Base-by-base conservation (phyloP, 2,113 vertebrate species). In the Lepisosteus oculatus region DNA sequence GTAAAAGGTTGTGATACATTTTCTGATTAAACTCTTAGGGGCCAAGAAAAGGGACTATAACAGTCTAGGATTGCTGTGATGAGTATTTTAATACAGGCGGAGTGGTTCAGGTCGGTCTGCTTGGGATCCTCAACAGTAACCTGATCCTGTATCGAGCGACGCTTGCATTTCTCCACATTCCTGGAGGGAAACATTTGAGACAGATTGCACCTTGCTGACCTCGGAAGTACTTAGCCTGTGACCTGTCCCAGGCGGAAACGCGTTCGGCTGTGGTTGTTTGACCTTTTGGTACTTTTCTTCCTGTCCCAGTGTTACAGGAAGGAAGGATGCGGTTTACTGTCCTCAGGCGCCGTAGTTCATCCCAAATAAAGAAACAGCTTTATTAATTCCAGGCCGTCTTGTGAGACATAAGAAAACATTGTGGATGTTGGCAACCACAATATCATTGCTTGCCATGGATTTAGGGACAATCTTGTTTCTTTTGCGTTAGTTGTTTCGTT, bases 271-370 rank as follows among this genome's bases (percentile, higher is more conserved):
- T 61, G 79, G 85, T 88, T 85, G 79, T 74, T 44, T 87, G 90
- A 92, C 90, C 92, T 85, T 80, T 0, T 56, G 4, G 68, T 66
- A n/a, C 51, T 83, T 81, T 82, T 82, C 87, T 88, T 91, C 92
- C 90, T 90, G 88, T 85, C 72, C 85, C 77, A 43, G 69, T 74
- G 89, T 88, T 79, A 76, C 89, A 89, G 93, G 88, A 84, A 95
- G 93, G 93, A 94, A 94, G 93, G 93, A 95, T 94, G 93, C 85
- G 87, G 94, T 90, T 81, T 91, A 78, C 72, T 86, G 86, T 94
- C 93, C 92, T 87, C 79, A 80, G 90, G 92, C 90, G 74, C 80
- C 81, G 7, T 83, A 78, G 81, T 86, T 84, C 80, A 81, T 74
- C 71, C 80, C 77, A 29, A 82, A 80, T 63, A 80, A 71, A 88